phyloP scores from a whole-genome alignment of 2,113 vertebrate species.

The Tetrao urogallus region DNA sequence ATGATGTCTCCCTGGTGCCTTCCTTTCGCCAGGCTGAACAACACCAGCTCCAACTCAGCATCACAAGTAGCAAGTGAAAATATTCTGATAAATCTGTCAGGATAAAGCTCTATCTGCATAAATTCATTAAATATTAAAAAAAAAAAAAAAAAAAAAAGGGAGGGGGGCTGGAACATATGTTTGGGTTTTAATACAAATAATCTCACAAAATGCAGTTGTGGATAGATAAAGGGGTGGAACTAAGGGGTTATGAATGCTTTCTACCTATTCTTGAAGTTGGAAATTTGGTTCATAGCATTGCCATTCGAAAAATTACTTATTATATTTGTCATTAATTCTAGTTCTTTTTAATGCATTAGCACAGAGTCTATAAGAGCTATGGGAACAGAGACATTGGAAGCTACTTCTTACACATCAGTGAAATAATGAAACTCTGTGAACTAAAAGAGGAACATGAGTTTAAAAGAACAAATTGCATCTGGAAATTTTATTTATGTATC shows the following conservation, averaged over 20 bases:
- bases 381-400: not conserved
- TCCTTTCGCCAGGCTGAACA: not conserved
- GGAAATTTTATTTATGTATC: constrained; percentile 78
- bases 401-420: constrained; percentile 15
- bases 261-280: not conserved
- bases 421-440: constrained; percentile 53
- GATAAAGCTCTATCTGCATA: not conserved
- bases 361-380: not conserved
- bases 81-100: not conserved
- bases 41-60: not conserved
- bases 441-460: constrained; percentile 52
- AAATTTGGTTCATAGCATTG: not conserved
- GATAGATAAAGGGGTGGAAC: not conserved
- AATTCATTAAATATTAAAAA: not conserved
- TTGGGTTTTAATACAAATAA: not conserved
- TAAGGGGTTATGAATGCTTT: not conserved
- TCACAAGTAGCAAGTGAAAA: not conserved
- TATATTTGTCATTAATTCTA: constrained; percentile 19
- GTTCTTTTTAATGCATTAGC: constrained; percentile 6
- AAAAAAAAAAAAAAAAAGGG: fast-evolving
- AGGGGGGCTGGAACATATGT: not conserved
- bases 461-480: constrained; percentile 73
- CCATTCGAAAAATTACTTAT: not conserved
- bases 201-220: not conserved
- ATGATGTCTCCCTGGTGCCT: not conserved